Evolutionary conservation across 2,797 vertebrate species (phyloP), one percentile per base, ranked within the genome.

Genomic region (Sebastes oblongus): DNA sequence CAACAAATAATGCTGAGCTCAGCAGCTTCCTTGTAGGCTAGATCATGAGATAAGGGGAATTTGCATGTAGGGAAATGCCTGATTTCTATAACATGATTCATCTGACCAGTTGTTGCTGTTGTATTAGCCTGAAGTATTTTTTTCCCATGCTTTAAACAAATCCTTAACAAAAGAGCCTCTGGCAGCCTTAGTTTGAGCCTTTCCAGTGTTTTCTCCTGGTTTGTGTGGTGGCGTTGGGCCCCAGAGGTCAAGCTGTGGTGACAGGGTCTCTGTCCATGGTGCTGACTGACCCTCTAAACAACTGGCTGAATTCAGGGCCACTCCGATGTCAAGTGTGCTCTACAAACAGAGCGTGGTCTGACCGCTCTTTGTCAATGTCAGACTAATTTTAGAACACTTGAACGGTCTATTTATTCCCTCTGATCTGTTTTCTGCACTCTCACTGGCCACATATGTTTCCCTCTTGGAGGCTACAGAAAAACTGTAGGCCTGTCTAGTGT

Each of bases 241-340:
- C 74, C 81, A 76, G 80, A 78, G 91, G 91, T 93, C 93, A 88
- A 42, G 50, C 78, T 54, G 75, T 72, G 80, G 82, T 77, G 81
- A 85, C 74, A 10, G 24, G 27, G 55, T 72, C 92, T 91, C 93
- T 95, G 90, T 95, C 93, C 93, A 89, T 94, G 95, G 94, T 95
- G 80, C 94, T 95, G 94, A 94, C 83, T 89, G 88, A 77, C 85
- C 86, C 80, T 80, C 79, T 64, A 42, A 87, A 87, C 60, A 74
- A 65, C 54, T 58, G 68, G 61, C 34, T 72, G 14, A 9, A 79
- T 20, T 75, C 60, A 69, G 75, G 77, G 58, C 77, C 39, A 25
- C 25, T 65, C 20, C 68, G 5, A 64, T 72, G 70, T 80, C 64
- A 67, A 76, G 52, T 71, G 55, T 77, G 32, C 7, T 22, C 39